These are phyloP conservation scores for Helleia helle DNA, from an alignment of 2,888 invertebrate species.

Conservation along the genomic window DNA sequence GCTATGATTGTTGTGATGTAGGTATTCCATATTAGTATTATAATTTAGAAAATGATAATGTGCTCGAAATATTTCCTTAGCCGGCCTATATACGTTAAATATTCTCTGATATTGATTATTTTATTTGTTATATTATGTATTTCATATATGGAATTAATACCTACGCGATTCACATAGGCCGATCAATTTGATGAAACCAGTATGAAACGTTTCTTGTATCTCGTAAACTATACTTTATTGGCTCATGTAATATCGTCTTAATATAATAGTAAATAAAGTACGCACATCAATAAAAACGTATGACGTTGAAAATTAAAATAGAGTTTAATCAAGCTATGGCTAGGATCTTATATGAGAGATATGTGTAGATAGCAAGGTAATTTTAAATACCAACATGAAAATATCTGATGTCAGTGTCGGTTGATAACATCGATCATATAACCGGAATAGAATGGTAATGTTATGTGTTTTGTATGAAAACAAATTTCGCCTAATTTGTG, in stretches of 20 bases:
- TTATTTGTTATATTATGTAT: neutral
- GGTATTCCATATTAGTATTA: neutral
- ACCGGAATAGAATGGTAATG: no score
- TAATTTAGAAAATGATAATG: neutral
- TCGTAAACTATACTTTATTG: no score
- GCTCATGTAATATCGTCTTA: neutral
- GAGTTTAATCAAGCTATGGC: neutral
- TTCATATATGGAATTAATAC: neutral
- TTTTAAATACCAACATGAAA: neutral
- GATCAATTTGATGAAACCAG: no score
- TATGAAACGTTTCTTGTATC: no score
- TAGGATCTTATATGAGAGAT: neutral
- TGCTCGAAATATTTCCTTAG: neutral
- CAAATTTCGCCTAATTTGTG: no score
- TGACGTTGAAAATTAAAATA: slow-evolving; percentile 5
- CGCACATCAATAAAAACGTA: slow-evolving; percentile 1
- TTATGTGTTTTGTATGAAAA: no score
- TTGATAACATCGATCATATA: no score
- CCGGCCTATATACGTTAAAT: neutral
- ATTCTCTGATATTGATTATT: no score
- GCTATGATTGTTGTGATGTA: neutral
- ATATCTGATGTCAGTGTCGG: neutral
- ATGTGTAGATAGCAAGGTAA: neutral
- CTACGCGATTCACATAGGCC: no score
- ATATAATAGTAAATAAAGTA: neutral